phyloP scores from a whole-genome alignment of 2,113 vertebrate genomes.

The Noturus placidus region DNA sequence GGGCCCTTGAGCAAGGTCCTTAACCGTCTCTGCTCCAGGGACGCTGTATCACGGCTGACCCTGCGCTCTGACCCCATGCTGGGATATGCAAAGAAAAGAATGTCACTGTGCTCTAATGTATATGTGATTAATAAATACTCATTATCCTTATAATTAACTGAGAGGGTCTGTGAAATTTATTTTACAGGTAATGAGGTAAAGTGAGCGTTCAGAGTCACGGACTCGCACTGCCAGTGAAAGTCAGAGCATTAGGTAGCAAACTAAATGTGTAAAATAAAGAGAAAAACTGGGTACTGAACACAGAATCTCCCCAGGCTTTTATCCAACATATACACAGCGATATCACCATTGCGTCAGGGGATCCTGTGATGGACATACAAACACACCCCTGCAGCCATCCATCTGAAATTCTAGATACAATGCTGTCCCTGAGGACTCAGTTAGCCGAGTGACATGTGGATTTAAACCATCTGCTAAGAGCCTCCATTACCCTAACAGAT shows the following conservation, averaged over 20 bases:
- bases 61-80: too few species aligned
- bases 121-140: too few species aligned
- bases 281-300: not conserved
- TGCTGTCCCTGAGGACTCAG: constrained; percentile 55
- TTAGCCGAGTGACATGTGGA: constrained; percentile 59
- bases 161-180: not conserved
- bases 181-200: not conserved
- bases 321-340: not conserved
- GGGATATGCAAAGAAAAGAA: too few species aligned
- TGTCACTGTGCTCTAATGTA: too few species aligned
- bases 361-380: not conserved
- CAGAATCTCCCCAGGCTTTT: not conserved
- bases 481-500: not conserved
- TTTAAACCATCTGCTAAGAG: constrained; percentile 62
- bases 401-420: constrained; percentile 60
- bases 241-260: not conserved
- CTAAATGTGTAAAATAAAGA: not conserved
- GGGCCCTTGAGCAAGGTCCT: too few species aligned
- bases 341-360: not conserved
- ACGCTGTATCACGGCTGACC: too few species aligned
- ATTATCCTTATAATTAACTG: too few species aligned
- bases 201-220: not conserved
- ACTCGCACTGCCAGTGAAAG: too few species aligned
- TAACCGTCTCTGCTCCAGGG: too few species aligned
- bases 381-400: constrained; percentile 61